Percentiles rank a stretch among this genome's conserved stretches.
phyloP scores from a whole-genome alignment of 2,797 vertebrate genomes.

The Protosalanx chinensis region DNA sequence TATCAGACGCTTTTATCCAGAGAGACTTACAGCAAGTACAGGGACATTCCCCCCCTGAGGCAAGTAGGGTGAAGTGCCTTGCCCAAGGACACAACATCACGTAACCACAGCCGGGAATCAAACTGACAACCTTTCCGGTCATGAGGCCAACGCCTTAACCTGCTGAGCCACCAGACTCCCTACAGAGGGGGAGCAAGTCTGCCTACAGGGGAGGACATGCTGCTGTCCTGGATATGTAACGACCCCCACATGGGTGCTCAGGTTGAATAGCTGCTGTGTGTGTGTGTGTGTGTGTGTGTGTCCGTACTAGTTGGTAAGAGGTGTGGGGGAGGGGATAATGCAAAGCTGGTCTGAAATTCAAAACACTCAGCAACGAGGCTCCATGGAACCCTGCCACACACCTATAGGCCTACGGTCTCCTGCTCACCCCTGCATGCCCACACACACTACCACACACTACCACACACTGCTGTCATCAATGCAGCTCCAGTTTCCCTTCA shows the following conservation, averaged over 20 bases:
- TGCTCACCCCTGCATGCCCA: not conserved
- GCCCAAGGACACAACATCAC: too few relatives aligned
- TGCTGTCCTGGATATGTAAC: not conserved
- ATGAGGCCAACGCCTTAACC: too few relatives aligned
- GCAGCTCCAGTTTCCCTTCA: not conserved
- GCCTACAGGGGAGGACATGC: not conserved
- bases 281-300: constrained; percentile 17
- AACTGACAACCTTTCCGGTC: too few relatives aligned
- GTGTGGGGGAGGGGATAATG: constrained; percentile 65
- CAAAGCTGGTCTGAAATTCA: constrained; percentile 73
- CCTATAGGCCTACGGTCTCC: constrained; percentile 41
- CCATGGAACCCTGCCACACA: constrained; percentile 60
- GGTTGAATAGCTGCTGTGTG: too few relatives aligned
- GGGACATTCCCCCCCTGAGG: too few relatives aligned
- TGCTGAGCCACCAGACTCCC: too few relatives aligned
- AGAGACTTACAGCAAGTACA: too few relatives aligned
- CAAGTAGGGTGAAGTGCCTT: too few relatives aligned
- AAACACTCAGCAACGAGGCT: constrained; percentile 65
- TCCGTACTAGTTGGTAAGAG: constrained; percentile 58
- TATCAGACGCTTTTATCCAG: too few relatives aligned
- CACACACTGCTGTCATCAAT: not conserved
- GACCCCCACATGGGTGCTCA: not conserved
- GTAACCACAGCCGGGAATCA: too few relatives aligned
- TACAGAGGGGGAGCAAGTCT: too few relatives aligned
- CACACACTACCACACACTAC: not conserved